A percentile compares a stretch with the other conserved stretches of the same genome.
Evolutionary conservation across 2,888 invertebrate species (phyloP).

Genomic region (Ormia ochracea): DNA sequence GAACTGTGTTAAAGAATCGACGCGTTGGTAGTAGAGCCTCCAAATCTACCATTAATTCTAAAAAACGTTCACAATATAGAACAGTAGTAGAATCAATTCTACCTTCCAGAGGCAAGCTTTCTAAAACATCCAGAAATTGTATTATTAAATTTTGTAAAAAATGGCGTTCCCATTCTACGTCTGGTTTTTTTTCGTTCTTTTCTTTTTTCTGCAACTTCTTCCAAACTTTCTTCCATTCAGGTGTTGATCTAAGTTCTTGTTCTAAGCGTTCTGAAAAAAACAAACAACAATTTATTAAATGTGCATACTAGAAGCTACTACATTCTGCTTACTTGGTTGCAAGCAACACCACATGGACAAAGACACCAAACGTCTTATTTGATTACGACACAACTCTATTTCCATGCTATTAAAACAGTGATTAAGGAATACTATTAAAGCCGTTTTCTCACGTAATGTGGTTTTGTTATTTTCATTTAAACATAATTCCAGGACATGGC

Average conservation of each 20-base stretch:
- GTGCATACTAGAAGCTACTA: background rate
- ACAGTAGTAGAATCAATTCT: conserved; percentile 79
- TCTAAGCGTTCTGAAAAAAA: conserved; percentile 84
- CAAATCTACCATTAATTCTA: conserved; percentile 96
- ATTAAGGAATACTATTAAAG: conserved; percentile 92
- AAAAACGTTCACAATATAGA: conserved; percentile 93
- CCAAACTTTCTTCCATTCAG: conserved; percentile 96
- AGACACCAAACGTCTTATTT: conserved; percentile 93
- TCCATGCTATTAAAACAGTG: conserved; percentile 99
- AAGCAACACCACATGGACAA: conserved; percentile 95
- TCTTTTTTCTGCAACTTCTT: conserved; percentile 89
- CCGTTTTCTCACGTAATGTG: conserved; percentile 86
- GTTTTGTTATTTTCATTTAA: conserved; percentile 75
- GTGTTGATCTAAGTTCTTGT: conserved; percentile 88
- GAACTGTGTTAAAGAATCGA: conserved; percentile 95
- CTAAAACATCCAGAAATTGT: conserved; percentile 89
- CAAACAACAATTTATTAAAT: background rate
- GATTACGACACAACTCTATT: conserved; percentile 93
- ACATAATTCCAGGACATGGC: conserved; percentile 86
- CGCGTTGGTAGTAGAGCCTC: conserved; percentile 96
- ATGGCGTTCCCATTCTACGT: conserved; percentile 88
- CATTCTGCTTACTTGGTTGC: conserved; percentile 81
- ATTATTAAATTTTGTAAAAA: conserved; percentile 90
- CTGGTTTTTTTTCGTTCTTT: conserved; percentile 82
- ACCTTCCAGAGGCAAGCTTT: conserved; percentile 83